Conservation (phyloP, 2,797 vertebrate species). For the Sternarchorhynchus goeldii region DNA sequence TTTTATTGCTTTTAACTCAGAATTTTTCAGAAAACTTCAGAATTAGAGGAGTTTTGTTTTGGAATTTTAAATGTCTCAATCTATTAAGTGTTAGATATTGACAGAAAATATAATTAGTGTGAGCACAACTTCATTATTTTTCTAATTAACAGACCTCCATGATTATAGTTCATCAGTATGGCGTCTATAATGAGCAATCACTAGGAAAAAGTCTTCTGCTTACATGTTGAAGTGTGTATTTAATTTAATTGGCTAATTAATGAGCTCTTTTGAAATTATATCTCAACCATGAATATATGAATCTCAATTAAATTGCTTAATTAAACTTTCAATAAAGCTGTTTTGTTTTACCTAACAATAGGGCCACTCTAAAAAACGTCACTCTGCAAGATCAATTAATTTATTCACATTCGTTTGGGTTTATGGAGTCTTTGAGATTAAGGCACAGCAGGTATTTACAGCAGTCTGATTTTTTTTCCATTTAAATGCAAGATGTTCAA, state of each 20-base stretch:
- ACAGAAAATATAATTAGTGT: slow-evolving; percentile 55
- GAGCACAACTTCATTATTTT: slow-evolving; percentile 57
- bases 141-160: slow-evolving; percentile 65
- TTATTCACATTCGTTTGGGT: background rate
- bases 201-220: slow-evolving; percentile 64
- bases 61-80: slow-evolving; percentile 27
- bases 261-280: slow-evolving; percentile 69
- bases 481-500: slow-evolving; percentile 21
- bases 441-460: background rate
- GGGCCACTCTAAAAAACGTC: slow-evolving; percentile 37
- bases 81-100: slow-evolving; percentile 36
- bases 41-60: background rate
- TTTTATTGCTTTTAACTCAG: background rate
- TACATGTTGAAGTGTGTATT: slow-evolving; percentile 67
- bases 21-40: too few species aligned
- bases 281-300: slow-evolving; percentile 70
- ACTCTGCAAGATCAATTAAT: background rate
- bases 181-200: slow-evolving; percentile 65
- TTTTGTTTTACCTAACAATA: slow-evolving; percentile 47
- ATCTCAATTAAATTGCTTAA: slow-evolving; percentile 70
- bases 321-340: slow-evolving; percentile 63
- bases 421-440: background rate
- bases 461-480: background rate
- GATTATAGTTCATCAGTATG: slow-evolving; percentile 67
- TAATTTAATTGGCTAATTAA: slow-evolving; percentile 79